These are phyloP conservation scores for Thunnus thynnus DNA, from an alignment of 2,113 vertebrate species.

Conservation along the genomic window DNA sequence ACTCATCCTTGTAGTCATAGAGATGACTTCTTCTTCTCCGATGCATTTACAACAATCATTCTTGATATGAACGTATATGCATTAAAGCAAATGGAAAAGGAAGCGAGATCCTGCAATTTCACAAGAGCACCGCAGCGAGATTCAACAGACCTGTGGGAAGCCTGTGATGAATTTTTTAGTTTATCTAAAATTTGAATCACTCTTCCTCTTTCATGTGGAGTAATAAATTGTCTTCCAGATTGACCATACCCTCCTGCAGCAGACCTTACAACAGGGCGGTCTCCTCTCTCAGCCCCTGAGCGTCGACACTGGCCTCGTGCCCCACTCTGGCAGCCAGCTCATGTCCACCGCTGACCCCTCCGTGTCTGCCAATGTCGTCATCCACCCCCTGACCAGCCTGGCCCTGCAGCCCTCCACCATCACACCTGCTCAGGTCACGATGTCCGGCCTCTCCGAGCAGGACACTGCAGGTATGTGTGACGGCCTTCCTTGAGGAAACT, in stretches of 20 bases:
- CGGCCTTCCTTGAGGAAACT: not conserved
- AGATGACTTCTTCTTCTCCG: too few species aligned
- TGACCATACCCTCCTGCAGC: conserved; percentile 93
- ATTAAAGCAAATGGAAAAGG: too few species aligned
- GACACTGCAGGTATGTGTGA: conserved; percentile 81
- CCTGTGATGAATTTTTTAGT: conserved; percentile 1
- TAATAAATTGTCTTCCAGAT: conserved; percentile 85
- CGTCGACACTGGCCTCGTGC: conserved; percentile 84
- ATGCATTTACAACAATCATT: not conserved
- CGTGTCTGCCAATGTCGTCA: conserved; percentile 90
- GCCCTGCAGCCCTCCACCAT: conserved; percentile 89
- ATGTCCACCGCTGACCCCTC: conserved; percentile 86
- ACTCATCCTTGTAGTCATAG: too few species aligned
- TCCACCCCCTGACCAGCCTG: conserved; percentile 93
- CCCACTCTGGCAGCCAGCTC: conserved; percentile 85
- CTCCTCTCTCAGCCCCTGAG: conserved; percentile 91
- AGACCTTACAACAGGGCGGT: conserved; percentile 92
- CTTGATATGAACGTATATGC: too few species aligned
- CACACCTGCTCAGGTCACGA: conserved; percentile 87
- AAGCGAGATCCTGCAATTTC: not conserved
- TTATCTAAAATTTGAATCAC: too few species aligned
- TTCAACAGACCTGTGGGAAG: not conserved
- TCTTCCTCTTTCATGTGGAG: too few species aligned
- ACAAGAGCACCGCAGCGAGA: not conserved
- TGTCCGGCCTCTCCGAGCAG: conserved; percentile 90